phyloP scores from a whole-genome alignment of 2,797 vertebrate genomes.

The Numenius phaeopus region DNA sequence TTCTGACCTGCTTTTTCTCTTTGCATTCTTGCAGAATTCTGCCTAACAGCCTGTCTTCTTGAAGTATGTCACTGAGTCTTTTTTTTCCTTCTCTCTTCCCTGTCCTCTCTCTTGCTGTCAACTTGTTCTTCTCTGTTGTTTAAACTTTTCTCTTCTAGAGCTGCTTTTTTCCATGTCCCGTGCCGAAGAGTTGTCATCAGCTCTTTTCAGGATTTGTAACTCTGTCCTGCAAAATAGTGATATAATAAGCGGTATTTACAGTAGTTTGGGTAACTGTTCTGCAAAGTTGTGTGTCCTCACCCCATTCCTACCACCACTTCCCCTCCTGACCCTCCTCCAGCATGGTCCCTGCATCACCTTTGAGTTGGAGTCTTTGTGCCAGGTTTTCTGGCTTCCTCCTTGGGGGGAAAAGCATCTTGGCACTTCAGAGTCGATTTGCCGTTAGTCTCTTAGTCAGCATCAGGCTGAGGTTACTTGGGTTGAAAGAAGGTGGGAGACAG shows the following conservation, averaged over 20 bases:
- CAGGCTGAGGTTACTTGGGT: not conserved
- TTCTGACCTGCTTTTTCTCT: not conserved
- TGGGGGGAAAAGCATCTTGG: not conserved
- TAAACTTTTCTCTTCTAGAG: not conserved
- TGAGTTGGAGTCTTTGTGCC: not conserved
- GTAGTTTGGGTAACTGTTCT: not conserved
- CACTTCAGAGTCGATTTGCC: not conserved
- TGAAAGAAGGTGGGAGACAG: not conserved
- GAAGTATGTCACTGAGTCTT: not conserved
- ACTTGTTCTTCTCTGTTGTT: not conserved
- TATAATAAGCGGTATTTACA: not conserved
- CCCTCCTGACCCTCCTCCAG: not conserved
- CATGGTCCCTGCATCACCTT: not conserved
- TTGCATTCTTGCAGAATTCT: not conserved
- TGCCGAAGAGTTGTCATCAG: not conserved
- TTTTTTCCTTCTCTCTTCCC: not conserved
- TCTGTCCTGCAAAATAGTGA: not conserved
- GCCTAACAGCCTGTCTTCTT: not conserved
- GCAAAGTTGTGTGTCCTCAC: not conserved
- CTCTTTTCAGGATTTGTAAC: not conserved
- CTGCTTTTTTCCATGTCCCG: not conserved
- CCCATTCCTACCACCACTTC: not conserved
- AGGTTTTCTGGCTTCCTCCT: not conserved
- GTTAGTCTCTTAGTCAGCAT: not conserved
- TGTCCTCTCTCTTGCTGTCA: not conserved